Evolutionary conservation across 2,797 vertebrate species (phyloP).

Genomic region (Diglossa cyanea): DNA sequence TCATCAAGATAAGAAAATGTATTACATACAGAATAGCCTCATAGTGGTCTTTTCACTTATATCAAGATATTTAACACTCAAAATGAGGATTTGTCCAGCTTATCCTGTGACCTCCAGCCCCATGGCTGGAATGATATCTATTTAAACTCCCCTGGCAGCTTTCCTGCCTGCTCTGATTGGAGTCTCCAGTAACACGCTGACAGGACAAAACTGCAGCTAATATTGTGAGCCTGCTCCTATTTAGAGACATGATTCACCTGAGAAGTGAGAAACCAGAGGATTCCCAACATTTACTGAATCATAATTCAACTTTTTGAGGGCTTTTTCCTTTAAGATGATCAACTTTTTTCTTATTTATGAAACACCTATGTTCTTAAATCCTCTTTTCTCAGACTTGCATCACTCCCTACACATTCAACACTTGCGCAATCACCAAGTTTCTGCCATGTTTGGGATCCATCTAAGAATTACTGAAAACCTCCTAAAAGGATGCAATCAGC

Average conservation of each 20-base stretch:
- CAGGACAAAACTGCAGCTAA: conserved; percentile 18
- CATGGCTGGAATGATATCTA: background rate
- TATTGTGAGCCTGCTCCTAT: background rate
- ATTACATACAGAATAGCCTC: background rate
- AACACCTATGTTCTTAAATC: background rate
- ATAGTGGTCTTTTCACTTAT: background rate
- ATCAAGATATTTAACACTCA: background rate
- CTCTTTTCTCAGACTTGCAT: background rate
- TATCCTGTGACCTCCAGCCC: conserved; percentile 13
- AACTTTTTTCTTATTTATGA: background rate
- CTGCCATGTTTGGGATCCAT: background rate
- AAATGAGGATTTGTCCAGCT: conserved; percentile 9
- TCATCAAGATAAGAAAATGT: background rate
- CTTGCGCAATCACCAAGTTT: background rate
- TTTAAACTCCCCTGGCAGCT: conserved; percentile 39
- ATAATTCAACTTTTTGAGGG: background rate
- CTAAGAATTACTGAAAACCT: background rate
- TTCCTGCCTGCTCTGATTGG: conserved; percentile 9
- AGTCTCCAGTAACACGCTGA: conserved; percentile 20
- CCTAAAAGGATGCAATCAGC: background rate
- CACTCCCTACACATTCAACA: background rate
- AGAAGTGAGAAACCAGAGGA: conserved; percentile 4
- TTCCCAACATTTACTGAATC: background rate
- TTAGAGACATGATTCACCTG: background rate
- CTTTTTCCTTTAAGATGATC: background rate